phyloP scores from a whole-genome alignment of 2,113 vertebrate species.

The Rhea pennata region DNA sequence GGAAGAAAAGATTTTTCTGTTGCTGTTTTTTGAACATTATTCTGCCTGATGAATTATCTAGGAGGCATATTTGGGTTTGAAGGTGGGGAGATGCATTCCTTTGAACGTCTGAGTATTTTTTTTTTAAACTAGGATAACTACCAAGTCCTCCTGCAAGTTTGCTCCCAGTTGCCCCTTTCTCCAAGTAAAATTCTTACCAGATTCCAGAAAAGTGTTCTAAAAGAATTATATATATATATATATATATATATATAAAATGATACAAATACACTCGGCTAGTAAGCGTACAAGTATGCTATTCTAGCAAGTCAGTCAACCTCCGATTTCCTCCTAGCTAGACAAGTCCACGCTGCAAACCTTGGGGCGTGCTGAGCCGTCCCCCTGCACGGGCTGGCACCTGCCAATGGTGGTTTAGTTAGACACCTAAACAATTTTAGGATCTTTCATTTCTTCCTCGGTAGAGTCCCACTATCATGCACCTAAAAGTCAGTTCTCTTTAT shows the following conservation, averaged over 20 bases:
- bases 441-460: background rate
- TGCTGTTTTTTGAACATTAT: background rate
- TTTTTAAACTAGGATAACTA: background rate
- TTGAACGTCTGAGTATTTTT: background rate
- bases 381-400: background rate
- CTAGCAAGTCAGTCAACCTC: background rate
- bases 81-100: background rate
- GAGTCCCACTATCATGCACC: background rate
- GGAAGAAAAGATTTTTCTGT: background rate
- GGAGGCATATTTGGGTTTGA: background rate
- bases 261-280: too few relatives aligned
- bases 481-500: background rate
- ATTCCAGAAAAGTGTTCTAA: background rate
- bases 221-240: too few relatives aligned
- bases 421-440: too few relatives aligned
- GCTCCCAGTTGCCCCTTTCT: background rate
- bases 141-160: background rate
- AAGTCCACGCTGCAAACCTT: background rate
- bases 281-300: background rate
- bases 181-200: background rate
- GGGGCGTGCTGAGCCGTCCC: background rate
- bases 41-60: background rate
- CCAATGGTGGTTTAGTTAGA: background rate
- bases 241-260: too few relatives aligned
- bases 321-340: background rate